Evolutionary conservation across 2,113 vertebrate species (phyloP).

Genomic region (Dasyprocta punctata): DNA sequence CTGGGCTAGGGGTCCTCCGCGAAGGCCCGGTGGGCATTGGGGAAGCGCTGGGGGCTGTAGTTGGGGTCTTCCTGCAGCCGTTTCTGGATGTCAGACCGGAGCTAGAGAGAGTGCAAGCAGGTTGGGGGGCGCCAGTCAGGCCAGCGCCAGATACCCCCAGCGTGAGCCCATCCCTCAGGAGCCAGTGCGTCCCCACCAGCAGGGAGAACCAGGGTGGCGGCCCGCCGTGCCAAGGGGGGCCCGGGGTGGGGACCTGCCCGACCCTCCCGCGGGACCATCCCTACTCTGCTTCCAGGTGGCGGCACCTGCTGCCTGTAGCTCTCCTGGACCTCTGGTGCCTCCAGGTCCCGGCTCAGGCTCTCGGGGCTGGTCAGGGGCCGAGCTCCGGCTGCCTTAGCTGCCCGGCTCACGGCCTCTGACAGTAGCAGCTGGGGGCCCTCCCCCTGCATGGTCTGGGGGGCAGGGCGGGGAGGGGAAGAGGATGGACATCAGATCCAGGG

Average conservation of each 20-base stretch:
- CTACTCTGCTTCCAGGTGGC: slow-evolving; percentile 76
- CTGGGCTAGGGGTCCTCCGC: slow-evolving; percentile 88
- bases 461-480: slow-evolving; percentile 65
- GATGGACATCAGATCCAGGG: slow-evolving; percentile 58
- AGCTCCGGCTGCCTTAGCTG: slow-evolving; percentile 90
- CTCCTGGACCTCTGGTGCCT: slow-evolving; percentile 90
- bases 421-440: slow-evolving; percentile 92
- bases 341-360: slow-evolving; percentile 90
- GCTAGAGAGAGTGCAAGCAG: slow-evolving; percentile 80
- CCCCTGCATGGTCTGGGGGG: slow-evolving; percentile 90
- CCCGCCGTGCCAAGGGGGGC: too few species aligned
- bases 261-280: slow-evolving; percentile 74
- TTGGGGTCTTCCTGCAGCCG: slow-evolving; percentile 91
- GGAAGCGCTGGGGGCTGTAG: slow-evolving; percentile 92
- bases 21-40: slow-evolving; percentile 91
- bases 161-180: slow-evolving; percentile 42
- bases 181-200: slow-evolving; percentile 16
- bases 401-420: slow-evolving; percentile 93
- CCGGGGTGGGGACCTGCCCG: slow-evolving; percentile 62
- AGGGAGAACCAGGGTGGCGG: too few species aligned
- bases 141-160: slow-evolving; percentile 13
- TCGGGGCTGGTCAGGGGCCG: slow-evolving; percentile 89
- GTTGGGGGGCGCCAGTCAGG: neutral
- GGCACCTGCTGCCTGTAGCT: slow-evolving; percentile 92
- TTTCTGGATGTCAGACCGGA: slow-evolving; percentile 92